These are phyloP conservation scores for Metopia argyrocephala DNA, from an alignment of 2,888 invertebrate genomes.

Conservation along the genomic window DNA sequence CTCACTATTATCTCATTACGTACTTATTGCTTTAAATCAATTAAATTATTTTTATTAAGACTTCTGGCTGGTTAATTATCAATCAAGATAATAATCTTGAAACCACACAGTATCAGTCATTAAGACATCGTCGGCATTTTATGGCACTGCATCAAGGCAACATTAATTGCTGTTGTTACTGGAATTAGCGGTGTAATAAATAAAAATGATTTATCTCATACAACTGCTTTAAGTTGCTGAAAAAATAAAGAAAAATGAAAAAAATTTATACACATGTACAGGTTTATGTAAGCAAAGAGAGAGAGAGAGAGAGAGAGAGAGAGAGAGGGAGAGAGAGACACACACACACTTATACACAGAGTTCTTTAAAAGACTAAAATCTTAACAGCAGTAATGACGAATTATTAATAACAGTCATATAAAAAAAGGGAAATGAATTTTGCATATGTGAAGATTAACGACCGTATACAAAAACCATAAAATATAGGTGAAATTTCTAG, in stretches of 20 bases:
- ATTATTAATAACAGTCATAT: no score
- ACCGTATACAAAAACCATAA: no score
- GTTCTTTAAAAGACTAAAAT: no score
- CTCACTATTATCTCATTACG: neutral
- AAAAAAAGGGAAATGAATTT: no score
- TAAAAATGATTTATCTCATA: slow-evolving; percentile 20
- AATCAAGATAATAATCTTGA: neutral
- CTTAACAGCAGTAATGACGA: no score
- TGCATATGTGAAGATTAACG: no score
- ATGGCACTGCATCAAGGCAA: neutral
- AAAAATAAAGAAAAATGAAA: neutral
- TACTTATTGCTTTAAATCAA: neutral
- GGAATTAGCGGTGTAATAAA: neutral
- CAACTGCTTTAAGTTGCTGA: slow-evolving; percentile 23
- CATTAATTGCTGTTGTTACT: neutral
- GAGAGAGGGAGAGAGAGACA: no score
- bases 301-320: no score
- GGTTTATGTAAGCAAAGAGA: no score
- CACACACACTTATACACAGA: no score
- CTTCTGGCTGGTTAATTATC: neutral
- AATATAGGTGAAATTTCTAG: no score
- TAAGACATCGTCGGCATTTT: neutral
- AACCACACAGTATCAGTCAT: neutral
- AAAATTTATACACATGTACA: slow-evolving; percentile 3
- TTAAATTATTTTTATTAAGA: neutral